Conservation (phyloP, 1,140 invertebrate genomes). For the Glossosoma conforme region DNA sequence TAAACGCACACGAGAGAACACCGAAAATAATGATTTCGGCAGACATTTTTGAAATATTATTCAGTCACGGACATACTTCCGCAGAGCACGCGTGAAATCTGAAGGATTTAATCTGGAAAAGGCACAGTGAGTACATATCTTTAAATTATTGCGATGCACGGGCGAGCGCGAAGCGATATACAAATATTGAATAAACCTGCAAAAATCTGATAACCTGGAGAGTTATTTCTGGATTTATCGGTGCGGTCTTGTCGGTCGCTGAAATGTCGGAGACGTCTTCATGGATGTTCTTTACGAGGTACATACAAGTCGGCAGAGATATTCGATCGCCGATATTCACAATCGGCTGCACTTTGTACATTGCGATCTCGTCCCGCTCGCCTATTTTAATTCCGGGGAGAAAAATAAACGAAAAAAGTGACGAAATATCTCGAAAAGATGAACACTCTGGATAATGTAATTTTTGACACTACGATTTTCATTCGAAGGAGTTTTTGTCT, state of each 20-base stretch:
- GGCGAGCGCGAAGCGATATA: conserved; percentile 13
- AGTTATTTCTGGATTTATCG: conserved; percentile 53
- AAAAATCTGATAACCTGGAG: conserved; percentile 67
- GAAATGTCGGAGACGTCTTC: conserved; percentile 35
- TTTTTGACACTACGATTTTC: too few relatives aligned
- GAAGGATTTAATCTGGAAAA: conserved; percentile 8
- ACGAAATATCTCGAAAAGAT: too few relatives aligned
- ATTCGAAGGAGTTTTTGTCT: too few relatives aligned
- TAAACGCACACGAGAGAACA: too few relatives aligned
- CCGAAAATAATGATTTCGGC: too few relatives aligned
- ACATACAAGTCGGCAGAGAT: conserved; percentile 55
- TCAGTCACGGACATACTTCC: conserved; percentile 36
- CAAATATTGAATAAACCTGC: conserved; percentile 56
- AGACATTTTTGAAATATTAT: conserved; percentile 37
- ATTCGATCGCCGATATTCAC: conserved; percentile 45
- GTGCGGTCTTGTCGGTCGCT: conserved; percentile 39
- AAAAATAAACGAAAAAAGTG: too few relatives aligned
- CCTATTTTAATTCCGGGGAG: too few relatives aligned
- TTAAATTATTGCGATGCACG: too few relatives aligned
- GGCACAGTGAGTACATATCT: too few relatives aligned
- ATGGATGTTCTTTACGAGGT: conserved; percentile 58
- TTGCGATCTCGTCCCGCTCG: conserved; percentile 10
- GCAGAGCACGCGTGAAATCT: conserved; percentile 20
- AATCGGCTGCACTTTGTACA: conserved; percentile 45
- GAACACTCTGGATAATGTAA: too few relatives aligned